Evolutionary conservation across 2,888 invertebrate species (phyloP).

Genomic region (Tinea pellionella): DNA sequence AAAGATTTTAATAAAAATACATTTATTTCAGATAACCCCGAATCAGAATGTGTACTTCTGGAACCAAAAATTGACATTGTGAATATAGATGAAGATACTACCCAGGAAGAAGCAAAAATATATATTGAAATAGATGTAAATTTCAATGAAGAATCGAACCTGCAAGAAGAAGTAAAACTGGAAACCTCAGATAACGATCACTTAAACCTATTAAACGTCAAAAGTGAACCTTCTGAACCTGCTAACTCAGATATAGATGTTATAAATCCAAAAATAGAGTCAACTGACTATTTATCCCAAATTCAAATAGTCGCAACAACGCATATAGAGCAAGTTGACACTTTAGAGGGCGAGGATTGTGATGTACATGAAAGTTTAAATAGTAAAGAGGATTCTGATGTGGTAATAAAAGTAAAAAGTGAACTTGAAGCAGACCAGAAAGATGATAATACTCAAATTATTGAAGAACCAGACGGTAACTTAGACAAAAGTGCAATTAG

Average conservation of each 20-base stretch:
- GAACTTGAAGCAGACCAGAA: too few relatives aligned
- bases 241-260: background rate
- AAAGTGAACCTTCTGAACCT: background rate
- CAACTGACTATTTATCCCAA: background rate
- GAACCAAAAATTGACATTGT: background rate
- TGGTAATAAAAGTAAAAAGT: too few relatives aligned
- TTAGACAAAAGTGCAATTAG: too few relatives aligned
- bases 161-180: background rate
- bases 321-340: conserved; percentile 11
- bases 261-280: background rate
- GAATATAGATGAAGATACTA: background rate
- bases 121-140: too few relatives aligned
- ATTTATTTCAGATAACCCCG: background rate
- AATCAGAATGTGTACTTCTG: background rate
- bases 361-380: too few relatives aligned
- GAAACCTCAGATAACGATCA: background rate
- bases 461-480: too few relatives aligned
- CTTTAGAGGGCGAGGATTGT: too few relatives aligned
- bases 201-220: background rate
- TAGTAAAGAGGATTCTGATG: too few relatives aligned
- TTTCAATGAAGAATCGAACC: too few relatives aligned
- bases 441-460: too few relatives aligned
- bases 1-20: background rate
- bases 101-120: background rate
- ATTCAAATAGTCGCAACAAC: conserved; percentile 10